phyloP scores from a whole-genome alignment of 1,140 invertebrate genomes.

The Drosophila busckii region DNA sequence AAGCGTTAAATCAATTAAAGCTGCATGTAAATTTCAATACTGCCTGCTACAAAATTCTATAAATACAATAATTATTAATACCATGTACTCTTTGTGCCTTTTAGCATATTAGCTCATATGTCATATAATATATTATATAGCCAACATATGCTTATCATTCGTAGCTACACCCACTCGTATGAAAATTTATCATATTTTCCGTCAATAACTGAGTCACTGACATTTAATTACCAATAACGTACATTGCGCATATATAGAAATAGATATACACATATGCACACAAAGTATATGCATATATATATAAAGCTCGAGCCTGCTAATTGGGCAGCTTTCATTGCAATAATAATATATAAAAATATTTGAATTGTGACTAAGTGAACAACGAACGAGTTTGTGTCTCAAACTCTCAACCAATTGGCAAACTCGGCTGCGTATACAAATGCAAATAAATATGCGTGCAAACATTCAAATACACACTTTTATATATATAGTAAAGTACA shows the following conservation, averaged over 20 bases:
- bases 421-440: conserved; percentile 62
- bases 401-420: conserved; percentile 53
- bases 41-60: too few relatives aligned
- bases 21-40: too few relatives aligned
- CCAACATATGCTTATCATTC: conserved; percentile 18
- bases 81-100: too few relatives aligned
- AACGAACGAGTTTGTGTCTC: conserved; percentile 25
- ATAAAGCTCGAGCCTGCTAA: conserved; percentile 43
- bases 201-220: conserved; percentile 52
- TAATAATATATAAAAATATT: conserved; percentile 62
- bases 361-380: conserved; percentile 59
- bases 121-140: conserved; percentile 4
- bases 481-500: background rate
- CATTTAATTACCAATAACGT: conserved; percentile 62
- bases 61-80: too few relatives aligned
- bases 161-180: conserved; percentile 2
- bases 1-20: too few relatives aligned
- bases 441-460: conserved; percentile 37
- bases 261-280: conserved; percentile 1
- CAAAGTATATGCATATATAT: conserved; percentile 7
- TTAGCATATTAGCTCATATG: conserved; percentile 2
- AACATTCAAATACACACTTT: conserved; percentile 20
- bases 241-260: conserved; percentile 3
- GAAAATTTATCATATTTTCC: conserved; percentile 18
- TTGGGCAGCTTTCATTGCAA: conserved; percentile 69